phyloP scores from a whole-genome alignment of 2,888 invertebrate species.

The Drosophila gaucha region DNA sequence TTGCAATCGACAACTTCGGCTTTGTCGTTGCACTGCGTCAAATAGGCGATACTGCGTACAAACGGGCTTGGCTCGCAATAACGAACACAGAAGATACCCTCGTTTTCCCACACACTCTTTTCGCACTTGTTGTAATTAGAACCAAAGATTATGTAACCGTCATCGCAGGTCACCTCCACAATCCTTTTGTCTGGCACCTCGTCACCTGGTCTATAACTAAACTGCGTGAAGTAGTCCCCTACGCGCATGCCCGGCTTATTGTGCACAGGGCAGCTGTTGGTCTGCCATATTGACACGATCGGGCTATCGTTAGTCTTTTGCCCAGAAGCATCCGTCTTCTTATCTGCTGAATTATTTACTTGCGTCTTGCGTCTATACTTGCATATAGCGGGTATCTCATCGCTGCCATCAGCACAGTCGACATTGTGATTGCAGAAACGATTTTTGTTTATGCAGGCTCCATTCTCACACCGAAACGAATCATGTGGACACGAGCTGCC shows the following conservation, averaged over 20 bases:
- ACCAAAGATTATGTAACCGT: neutral
- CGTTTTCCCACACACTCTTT: neutral
- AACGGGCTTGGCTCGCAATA: no score
- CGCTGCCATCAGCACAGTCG: slow-evolving; percentile 48
- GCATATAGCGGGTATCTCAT: slow-evolving; percentile 32
- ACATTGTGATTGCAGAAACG: slow-evolving; percentile 22
- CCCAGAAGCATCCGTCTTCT: fast-evolving
- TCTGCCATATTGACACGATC: neutral
- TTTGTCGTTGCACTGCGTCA: no score
- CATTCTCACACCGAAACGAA: slow-evolving; percentile 64
- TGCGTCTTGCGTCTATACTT: fast-evolving
- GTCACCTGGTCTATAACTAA: neutral
- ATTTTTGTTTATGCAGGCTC: slow-evolving; percentile 46
- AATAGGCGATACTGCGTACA: no score
- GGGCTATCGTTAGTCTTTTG: neutral
- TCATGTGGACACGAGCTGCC: slow-evolving; percentile 61
- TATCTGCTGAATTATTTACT: no score
- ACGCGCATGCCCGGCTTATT: neutral
- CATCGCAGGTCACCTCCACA: neutral
- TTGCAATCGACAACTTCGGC: no score
- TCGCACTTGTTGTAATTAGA: neutral
- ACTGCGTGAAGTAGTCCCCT: neutral
- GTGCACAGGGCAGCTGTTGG: neutral
- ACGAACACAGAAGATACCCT: neutral
- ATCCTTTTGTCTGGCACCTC: neutral